Base-by-base conservation (phyloP, 2,797 vertebrate species). In the Alectoris magna region DNA sequence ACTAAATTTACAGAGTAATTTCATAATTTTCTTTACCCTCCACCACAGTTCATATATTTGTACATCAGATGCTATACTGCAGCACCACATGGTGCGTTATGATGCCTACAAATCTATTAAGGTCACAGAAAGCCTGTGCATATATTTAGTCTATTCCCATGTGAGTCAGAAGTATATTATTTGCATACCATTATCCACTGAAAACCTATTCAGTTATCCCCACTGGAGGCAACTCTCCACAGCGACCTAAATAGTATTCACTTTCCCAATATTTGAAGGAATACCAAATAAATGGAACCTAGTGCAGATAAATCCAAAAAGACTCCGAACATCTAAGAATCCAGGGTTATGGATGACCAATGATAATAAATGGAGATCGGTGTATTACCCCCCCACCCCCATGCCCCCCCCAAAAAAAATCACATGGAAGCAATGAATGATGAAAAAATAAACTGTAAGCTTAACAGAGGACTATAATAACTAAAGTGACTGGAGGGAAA, bases 131-230 rank as follows among this genome's bases (percentile, higher is more conserved):
- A 94, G 86, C 77, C 90, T 67, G 78, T 77, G 92, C 88, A 91
- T 78, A 83, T 88, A 94, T 90, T 96, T 70, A 91, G 79, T 83
- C 39, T 86, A 87, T 86, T 87, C 91, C 93, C 94, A 49, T 18
- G 38, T 46, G 72, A 94, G 73, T 76, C 51, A 92, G 64, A 86
- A 71, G 85, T 91, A 43, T 91, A 90, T 94, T 90, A 96, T 96
- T 91, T 97, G 91, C 96, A 96, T 96, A 85, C 39, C 36, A 96
- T 96, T 95, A 95, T 82, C 66, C 58, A 87, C 85, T 90, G 88
- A 86, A 94, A 94, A 84, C 67, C 88, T 94, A 84, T 91, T 95
- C 87, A 81, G 82, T 73, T 84, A 93, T 96, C 84, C 91, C 78
- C 41, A 10, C n/a, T 87, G 76, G 90, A 97, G 67, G 90, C 88